Base-by-base conservation (phyloP, 2,888 invertebrate species). In the Volucella bombylans region DNA sequence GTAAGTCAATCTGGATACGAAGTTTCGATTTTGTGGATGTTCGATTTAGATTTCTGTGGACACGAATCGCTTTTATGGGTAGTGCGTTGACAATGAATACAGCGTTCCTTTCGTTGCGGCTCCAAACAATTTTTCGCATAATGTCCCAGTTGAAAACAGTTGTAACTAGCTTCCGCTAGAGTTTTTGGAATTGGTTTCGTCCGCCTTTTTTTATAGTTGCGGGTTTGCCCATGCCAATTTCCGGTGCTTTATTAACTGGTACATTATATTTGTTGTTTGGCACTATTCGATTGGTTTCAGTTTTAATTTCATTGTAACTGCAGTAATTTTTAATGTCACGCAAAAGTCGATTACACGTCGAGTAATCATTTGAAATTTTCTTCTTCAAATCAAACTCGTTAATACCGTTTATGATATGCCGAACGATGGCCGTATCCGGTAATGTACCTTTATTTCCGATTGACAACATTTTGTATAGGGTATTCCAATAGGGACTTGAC, bases 401-500 rank as follows among this genome's bases (percentile, higher is more conserved):
- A 12, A 81, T 69, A 4, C n/a, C 74, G 14, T 69, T 74, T 52
- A 72, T 72, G 8, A 81, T 74, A 12, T 81, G 69, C 4, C 69
- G 54, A 8, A 54, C 47, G 31, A 74, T 69, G 10, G 57, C 69
- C 11, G 54, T 31, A n/a, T 81, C n/a, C n/a, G n/a, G 50, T 49
- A 74, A 1, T 45, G 18, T 50, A 23, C 69, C 74, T 18, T 57
- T 64, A 0, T 67, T 74, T 3, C 74, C 81, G 23, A 74, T 62
- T n/a, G 74, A 50, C 12, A 74, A 18, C 74, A 80, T 80, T 52
- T 73, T 73, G 41, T 74, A n/a, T n/a, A n/a, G n/a, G n/a, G n/a
- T n/a, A n/a, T n/a, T n/a, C n/a, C n/a, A n/a, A n/a, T n/a, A n/a
- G n/a, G n/a, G n/a, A n/a, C n/a, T n/a, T n/a, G n/a, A n/a, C n/a